Percentiles rank a stretch among this genome's conserved stretches.
Conservation (phyloP, 2,113 vertebrate species). For the Prochilodus magdalenae region DNA sequence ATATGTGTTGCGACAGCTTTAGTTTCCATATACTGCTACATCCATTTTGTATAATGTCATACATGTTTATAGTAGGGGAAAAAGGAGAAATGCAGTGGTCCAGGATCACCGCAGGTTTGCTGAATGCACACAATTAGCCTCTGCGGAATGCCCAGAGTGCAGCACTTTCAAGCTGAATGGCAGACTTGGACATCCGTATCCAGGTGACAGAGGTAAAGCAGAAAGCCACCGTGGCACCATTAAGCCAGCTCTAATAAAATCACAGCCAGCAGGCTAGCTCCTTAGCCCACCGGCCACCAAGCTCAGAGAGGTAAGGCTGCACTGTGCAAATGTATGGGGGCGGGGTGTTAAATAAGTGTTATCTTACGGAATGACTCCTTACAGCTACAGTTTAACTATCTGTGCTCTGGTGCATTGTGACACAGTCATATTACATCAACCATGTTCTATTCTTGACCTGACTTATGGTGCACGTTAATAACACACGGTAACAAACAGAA, state of each 20-base stretch:
- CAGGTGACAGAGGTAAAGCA: constrained; percentile 55
- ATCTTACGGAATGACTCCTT: background rate
- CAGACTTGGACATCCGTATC: constrained; percentile 36
- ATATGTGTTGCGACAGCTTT: background rate
- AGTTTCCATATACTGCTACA: background rate
- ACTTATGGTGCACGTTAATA: background rate
- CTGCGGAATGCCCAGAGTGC: background rate
- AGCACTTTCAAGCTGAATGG: constrained; percentile 31
- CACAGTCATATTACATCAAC: background rate
- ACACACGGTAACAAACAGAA: background rate
- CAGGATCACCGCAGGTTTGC: background rate
- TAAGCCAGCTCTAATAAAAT: constrained; percentile 80
- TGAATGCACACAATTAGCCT: constrained; percentile 14
- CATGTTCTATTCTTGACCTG: background rate
- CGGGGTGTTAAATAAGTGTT: background rate
- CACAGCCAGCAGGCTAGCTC: constrained; percentile 66
- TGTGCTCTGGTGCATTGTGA: background rate
- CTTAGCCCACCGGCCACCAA: constrained; percentile 28
- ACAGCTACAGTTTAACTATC: background rate
- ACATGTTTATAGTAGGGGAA: background rate
- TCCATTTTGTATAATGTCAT: background rate
- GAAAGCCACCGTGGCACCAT: constrained; percentile 76
- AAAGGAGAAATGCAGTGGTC: background rate
- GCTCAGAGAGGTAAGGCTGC: background rate
- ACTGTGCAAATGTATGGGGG: background rate